These are phyloP conservation scores for Sinocyclocheilus maitianheensis DNA, from an alignment of 2,113 vertebrate genomes.

Conservation along the genomic window DNA sequence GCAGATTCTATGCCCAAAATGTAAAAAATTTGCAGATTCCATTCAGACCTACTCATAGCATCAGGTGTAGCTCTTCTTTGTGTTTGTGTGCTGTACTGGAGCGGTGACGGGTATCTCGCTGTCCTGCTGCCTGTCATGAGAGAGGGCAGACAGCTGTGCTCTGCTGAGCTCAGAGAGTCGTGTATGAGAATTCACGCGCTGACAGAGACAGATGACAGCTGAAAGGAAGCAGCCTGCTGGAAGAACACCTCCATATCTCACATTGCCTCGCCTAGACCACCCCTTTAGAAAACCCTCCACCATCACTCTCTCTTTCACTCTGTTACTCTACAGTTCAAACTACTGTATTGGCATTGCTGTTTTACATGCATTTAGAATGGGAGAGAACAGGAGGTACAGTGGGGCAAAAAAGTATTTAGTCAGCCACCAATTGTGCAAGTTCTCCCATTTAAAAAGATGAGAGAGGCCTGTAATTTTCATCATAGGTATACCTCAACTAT, in stretches of 20 bases:
- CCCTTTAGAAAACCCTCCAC: background rate
- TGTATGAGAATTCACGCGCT: slow-evolving; percentile 17
- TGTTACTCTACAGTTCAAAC: background rate
- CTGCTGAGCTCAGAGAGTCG: background rate
- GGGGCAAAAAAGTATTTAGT: too few relatives aligned
- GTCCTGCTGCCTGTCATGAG: slow-evolving; percentile 31
- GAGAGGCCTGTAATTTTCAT: too few relatives aligned
- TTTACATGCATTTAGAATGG: background rate
- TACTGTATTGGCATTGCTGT: background rate
- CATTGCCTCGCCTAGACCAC: background rate
- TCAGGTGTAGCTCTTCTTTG: background rate
- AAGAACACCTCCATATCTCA: slow-evolving; percentile 23
- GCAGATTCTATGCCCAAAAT: background rate
- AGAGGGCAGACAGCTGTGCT: slow-evolving; percentile 33
- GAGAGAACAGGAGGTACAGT: too few relatives aligned
- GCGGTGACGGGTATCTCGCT: background rate
- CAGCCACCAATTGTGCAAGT: too few relatives aligned
- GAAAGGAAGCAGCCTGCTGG: slow-evolving; percentile 23
- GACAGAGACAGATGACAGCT: slow-evolving; percentile 29
- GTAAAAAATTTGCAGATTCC: background rate
- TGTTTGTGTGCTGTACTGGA: background rate
- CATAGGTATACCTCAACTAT: too few relatives aligned
- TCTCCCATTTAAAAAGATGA: too few relatives aligned
- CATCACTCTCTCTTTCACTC: background rate
- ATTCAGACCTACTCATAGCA: background rate